A percentile compares a stretch with the other conserved stretches of the same genome.
Evolutionary conservation across 2,888 invertebrate genomes (phyloP).

Genomic region (Stegophylla sp.): DNA sequence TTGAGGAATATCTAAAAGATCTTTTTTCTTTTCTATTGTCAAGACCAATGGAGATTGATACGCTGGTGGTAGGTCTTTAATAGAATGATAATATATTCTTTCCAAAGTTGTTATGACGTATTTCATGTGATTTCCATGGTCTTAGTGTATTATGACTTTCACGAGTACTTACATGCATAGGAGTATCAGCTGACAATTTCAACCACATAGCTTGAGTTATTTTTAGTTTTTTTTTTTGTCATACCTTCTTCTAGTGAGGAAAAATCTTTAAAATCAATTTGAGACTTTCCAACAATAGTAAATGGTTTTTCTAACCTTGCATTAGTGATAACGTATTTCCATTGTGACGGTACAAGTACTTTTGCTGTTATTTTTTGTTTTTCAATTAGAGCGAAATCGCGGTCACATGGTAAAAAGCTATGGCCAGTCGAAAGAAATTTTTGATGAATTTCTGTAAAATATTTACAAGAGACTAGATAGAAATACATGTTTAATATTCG

Average conservation of each 20-base stretch:
- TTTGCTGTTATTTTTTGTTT: constrained; percentile 60
- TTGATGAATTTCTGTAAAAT: constrained; percentile 61
- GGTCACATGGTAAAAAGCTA: constrained; percentile 61
- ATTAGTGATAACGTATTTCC: constrained; percentile 60
- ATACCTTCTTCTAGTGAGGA: constrained; percentile 41
- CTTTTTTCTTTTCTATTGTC: constrained; percentile 11
- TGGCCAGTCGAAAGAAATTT: constrained; percentile 62
- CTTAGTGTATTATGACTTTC: constrained; percentile 55
- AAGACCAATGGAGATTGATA: not conserved
- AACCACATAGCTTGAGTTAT: constrained; percentile 61
- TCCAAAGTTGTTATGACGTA: not conserved
- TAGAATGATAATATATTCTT: not conserved
- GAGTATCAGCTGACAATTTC: constrained; percentile 60
- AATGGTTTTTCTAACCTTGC: constrained; percentile 59
- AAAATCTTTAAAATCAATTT: constrained; percentile 60
- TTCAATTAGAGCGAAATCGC: constrained; percentile 61
- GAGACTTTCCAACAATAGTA: constrained; percentile 41
- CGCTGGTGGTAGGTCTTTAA: not conserved
- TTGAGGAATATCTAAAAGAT: constrained; percentile 2
- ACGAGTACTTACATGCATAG: constrained; percentile 57
- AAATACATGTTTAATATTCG: constrained; percentile 59
- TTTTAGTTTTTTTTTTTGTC: constrained; percentile 60
- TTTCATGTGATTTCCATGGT: constrained; percentile 19
- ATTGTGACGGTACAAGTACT: constrained; percentile 60
- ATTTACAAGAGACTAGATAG: constrained; percentile 53